Conservation (phyloP, 2,113 vertebrate species). For the Pluvialis apricaria region DNA sequence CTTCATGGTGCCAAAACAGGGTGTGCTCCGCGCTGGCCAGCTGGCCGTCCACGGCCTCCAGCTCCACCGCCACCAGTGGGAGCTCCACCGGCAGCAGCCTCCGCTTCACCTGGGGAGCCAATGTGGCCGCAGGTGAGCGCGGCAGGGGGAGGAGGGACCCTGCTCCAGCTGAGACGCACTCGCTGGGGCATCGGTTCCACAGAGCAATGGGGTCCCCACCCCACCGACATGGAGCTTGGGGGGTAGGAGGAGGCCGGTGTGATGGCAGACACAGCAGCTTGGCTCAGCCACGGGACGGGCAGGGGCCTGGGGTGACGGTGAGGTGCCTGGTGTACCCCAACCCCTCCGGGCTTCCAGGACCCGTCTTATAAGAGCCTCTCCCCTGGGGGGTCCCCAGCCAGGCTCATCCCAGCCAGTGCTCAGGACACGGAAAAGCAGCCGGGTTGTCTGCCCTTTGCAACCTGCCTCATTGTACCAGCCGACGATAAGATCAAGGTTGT, state of each 20-base stretch:
- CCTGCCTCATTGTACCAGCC: slow-evolving; percentile 82
- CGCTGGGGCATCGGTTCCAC: no score
- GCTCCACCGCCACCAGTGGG: slow-evolving; percentile 63
- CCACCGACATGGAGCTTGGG: rapidly evolving
- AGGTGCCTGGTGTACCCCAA: rapidly evolving
- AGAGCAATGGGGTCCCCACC: background rate
- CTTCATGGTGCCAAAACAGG: slow-evolving; percentile 72
- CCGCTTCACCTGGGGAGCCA: slow-evolving; percentile 58
- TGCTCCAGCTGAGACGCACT: no score
- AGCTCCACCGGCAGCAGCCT: slow-evolving; percentile 58
- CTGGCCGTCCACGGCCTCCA: slow-evolving; percentile 49
- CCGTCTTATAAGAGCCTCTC: rapidly evolving
- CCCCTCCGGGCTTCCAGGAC: rapidly evolving
- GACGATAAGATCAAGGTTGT: slow-evolving; percentile 73
- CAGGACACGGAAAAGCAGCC: background rate
- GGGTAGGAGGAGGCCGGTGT: rapidly evolving
- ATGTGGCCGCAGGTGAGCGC: background rate
- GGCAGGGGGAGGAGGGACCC: background rate
- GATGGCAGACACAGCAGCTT: background rate
- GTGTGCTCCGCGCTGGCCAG: slow-evolving; percentile 37
- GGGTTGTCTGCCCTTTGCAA: background rate
- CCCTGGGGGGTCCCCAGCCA: background rate
- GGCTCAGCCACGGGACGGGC: background rate
- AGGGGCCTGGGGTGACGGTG: rapidly evolving
- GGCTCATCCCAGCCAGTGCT: background rate